Evolutionary conservation across 2,888 invertebrate genomes (phyloP), one percentile per base, ranked within the genome.

Genomic region (Xestoiulus laeticollis): DNA sequence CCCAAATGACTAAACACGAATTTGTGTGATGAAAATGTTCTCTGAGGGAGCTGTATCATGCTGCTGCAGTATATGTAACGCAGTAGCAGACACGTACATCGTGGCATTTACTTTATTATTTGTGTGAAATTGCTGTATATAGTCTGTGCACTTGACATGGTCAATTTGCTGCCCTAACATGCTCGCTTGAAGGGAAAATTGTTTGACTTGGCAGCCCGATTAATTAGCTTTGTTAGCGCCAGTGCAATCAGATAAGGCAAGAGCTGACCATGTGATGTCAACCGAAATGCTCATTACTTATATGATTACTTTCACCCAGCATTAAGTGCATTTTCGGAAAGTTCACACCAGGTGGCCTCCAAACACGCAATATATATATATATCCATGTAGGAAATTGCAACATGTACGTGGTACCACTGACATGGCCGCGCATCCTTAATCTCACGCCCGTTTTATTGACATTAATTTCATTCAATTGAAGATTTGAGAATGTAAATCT

Each of bases 121-220:
- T 38, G 3, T 38, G 3, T 6, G 6, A 38, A 38, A 38, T 38
- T 38, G 5, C 43, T 19, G 53, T n/a, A 0, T 19, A 4, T 53
- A n/a, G 53, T 53, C n/a, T 4, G 19, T 53, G 53, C n/a, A n/a
- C 53, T 53, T 53, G 53, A 53, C 53, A 53, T 53, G 53, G 53
- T n/a, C 53, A 53, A 53, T 53, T 53, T 53, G 53, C 53, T 53
- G 53, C 53, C n/a, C n/a, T 53, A 53, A n/a, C 53, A 53, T 53
- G 53, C 53, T 53, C n/a, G 53, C 53, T 53, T n/a, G 53, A 53
- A n/a, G 53, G 53, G 53, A 53, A 53, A 16, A 53, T 53, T 53
- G 19, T 53, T n/a, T 53, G n/a, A 53, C 53, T 53, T 53, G 53
- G 53, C n/a, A n/a, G 53, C 19, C 48, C 48, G 48, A 10, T 48